Evolutionary conservation across 2,888 invertebrate genomes (phyloP), one percentile per base, ranked within the genome.

Genomic region (Eupelmus urozonus): DNA sequence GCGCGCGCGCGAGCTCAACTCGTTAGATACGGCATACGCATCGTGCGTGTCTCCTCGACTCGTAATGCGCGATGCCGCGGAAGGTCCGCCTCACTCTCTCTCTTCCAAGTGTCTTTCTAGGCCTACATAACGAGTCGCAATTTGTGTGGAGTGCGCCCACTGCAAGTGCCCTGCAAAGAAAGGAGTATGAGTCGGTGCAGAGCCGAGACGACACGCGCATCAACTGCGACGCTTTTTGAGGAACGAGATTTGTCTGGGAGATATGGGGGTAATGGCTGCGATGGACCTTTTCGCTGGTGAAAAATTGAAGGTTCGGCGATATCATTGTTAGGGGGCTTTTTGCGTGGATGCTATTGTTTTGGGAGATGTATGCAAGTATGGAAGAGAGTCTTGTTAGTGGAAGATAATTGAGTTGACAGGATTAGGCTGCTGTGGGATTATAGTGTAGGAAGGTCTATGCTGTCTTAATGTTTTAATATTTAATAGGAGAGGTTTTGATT

Each of bases 1-100:
- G 13, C 45, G 13, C 45, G 85, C 84, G 82, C 81, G 78, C 83
- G 79, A 84, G 84, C n/a, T n/a, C n/a, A n/a, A 85, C 86, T 88
- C 84, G 85, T 88, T 88, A 88, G 88, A 88, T 88, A 82, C 86
- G 87, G 87, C 87, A 59, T 45, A 87, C 85, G 87, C 88, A 87
- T 82, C 77, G 83, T 86, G 87, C 88, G 88, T 88, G 88, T 88
- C 86, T 88, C 88, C 88, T 85, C 84, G 49, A 55, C 55, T n/a
- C n/a, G 23, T 70, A 76, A 70, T 69, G 34, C n/a, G 49, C 49
- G 9, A 16, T 9, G 34, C 11, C 40, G 16, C 5, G 11, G 25
- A 20, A 59, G 25, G 16, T 34, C 9, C 9, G 9, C 34, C 45
- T 13, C 25, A 1, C 49, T 11, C 25, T 53, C 53, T 7, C 20